Evolutionary conservation across 2,888 invertebrate species (phyloP), one percentile per base, ranked within the genome.

Genomic region (Aleiodes testaceus): DNA sequence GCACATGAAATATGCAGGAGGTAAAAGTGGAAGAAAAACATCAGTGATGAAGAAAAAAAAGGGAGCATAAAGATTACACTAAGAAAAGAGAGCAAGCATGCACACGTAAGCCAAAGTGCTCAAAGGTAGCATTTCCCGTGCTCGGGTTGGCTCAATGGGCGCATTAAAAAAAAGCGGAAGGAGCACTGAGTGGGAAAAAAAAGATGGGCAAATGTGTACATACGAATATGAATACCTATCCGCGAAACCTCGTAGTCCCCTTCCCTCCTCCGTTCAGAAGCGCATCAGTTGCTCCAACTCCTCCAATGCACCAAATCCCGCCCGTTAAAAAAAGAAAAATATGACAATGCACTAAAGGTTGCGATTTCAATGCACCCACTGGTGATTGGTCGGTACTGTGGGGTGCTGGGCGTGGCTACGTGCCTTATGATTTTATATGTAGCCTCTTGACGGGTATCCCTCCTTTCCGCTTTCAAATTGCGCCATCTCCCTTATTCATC

Each of bases 371-470:
- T 87, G 86, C 86, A 87, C 79, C 80, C 75, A 73, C 69, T 78
- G 71, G 76, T 77, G 80, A 87, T 87, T 87, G 85, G 87, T 69
- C 79, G 80, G 76, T 67, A 72, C 55, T 52, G 65, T 74, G 81
- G 87, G 87, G 83, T 84, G 83, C 80, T 86, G 76, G 87, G 87
- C 87, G 87, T 86, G 86, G 86, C 78, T 68, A 74, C 70, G 79
- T 81, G 80, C 85, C 82, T 86, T 86, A 85, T 85, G 84, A 87
- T 85, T 87, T 86, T 83, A 83, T 83, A 83, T 84, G 82, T 80
- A 81, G 79, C 77, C 84, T 82, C 83, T 85, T 84, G 83, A 84
- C 79, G 82, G 52, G 9, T 26, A 55, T 55, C 69, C 52, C 44
- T 64, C 53, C 42, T 66, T 47, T 65, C 44, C 16, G 16, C 20